Base-by-base conservation (phyloP, 2,888 invertebrate genomes). In the Catocala sponsa region DNA sequence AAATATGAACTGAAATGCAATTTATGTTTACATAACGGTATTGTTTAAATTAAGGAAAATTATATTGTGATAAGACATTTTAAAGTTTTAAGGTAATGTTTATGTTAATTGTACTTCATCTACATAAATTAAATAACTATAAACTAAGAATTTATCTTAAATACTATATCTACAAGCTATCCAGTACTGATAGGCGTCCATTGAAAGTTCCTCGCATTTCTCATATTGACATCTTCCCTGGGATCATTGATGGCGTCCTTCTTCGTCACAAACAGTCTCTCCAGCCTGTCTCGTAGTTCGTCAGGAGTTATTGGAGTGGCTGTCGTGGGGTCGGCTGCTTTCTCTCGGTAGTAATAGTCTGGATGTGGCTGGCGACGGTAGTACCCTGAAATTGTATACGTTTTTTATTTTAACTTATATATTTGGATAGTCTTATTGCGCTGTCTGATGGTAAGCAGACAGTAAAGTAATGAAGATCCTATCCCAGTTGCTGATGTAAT, bases 201-300 rank as follows among this genome's bases (percentile, higher is more conserved):
- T 15, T 90, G 90, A 44, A 90, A 94, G 59, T 86, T 90, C 44
- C 94, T 90, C 0, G 88, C 90, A 32, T 90, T 91, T n/a, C 93
- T 84, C 0, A 88, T 80, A 63, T 89, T 92, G 0, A 74, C 71
- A 2, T 90, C 90, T 9, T 91, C 91, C 59, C 85, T 79, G 0
- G 50, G 0, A 71, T 81, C 43, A 79, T 81, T 44, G 76, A 81
- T 35, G 2, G 79, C 68, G 5, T 88, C 88, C 58, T 94, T 93
- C 58, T 94, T 94, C 0, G 94, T 92, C 11, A 94, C 85, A 46
- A 95, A 95, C 0, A 96, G 83, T 69, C 92, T 90, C 67, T 94
- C 91, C 48, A 95, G 85, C 63, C 96, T 87, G 44, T 94, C 94
- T 53, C 92, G 86, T 0, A 95, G 82, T 76, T 95, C 95, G n/a